Evolutionary conservation across 1,140 invertebrate species (phyloP), one percentile per base, ranked within the genome.

Genomic region (Drosophila erecta): DNA sequence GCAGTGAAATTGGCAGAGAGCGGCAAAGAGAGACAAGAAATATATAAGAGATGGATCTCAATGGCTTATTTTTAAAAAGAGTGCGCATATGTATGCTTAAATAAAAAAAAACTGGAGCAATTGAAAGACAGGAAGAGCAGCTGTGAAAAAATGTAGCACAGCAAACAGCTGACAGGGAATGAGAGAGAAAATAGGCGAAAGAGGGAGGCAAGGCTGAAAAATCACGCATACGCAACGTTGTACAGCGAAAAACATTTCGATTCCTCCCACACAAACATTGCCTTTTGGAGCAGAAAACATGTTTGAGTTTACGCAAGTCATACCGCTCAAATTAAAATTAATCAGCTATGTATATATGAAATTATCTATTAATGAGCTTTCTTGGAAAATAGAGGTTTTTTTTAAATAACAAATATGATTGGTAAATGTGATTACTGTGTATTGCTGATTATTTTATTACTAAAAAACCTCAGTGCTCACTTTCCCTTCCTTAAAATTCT

Each of bases 171-270:
- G 81, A 81, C 76, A 38, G 15, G 15, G 30, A 56, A 77, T 55
- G 1, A 47, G 20, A 53, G 24, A 17, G 30, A 20, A 51, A 30
- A 38, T 10, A 20, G 24, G 7, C 17, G 8, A 43, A 15, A 37
- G 38, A 65, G 65, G n/a, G 14, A 4, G 8, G 58, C 55, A 64
- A 41, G 38, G 38, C 7, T 5, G 41, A 74, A 59, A 22, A 79
- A 79, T 53, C 83, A 66, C 71, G 61, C 66, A 87, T 87, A 87
- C 84, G 83, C 83, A 83, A 66, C 49, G 83, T 73, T 79, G 84
- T 76, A 61, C 84, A 6, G 14, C 37, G 41, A 44, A 12, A 67
- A 70, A 57, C 62, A 69, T 47, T 80, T 55, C n/a, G 41, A 58
- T 40, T 38, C 8, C 41, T 35, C 81, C 77, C 62, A 86, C 72